phyloP scores from a whole-genome alignment of 2,888 invertebrate species.

The Amorpha juglandis region DNA sequence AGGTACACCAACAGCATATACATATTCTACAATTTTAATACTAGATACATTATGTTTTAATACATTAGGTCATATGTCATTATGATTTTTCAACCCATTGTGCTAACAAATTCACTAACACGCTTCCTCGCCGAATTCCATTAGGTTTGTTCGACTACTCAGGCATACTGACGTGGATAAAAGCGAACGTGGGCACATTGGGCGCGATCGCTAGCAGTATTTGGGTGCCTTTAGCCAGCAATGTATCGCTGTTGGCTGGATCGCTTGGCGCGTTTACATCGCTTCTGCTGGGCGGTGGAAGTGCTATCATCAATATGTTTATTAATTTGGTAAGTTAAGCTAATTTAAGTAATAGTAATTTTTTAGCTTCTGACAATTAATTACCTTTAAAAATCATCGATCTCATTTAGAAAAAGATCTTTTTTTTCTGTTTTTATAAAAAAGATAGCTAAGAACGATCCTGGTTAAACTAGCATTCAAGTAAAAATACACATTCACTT shows the following conservation, averaged over 20 bases:
- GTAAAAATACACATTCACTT: too few relatives aligned
- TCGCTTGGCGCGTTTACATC: slow-evolving; percentile 94
- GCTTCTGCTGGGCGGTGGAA: slow-evolving; percentile 93
- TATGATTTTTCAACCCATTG: too few relatives aligned
- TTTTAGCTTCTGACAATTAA: not conserved
- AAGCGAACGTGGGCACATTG: slow-evolving; percentile 95
- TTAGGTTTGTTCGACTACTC: slow-evolving; percentile 88
- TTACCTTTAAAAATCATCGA: too few relatives aligned
- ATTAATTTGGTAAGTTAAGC: slow-evolving; percentile 88
- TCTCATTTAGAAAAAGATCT: too few relatives aligned
- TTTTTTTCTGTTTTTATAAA: too few relatives aligned
- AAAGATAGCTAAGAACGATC: too few relatives aligned
- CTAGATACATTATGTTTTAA: too few relatives aligned
- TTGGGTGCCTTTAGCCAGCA: slow-evolving; percentile 97
- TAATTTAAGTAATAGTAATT: not conserved
- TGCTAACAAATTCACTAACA: not conserved
- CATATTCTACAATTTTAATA: too few relatives aligned
- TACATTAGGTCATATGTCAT: too few relatives aligned
- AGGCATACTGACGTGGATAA: slow-evolving; percentile 91
- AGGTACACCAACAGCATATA: too few relatives aligned
- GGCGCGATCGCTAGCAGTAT: slow-evolving; percentile 91
- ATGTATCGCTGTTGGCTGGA: slow-evolving; percentile 93
- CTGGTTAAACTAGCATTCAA: too few relatives aligned
- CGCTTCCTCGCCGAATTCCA: not conserved
- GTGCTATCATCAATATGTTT: slow-evolving; percentile 94